Conservation (phyloP, 2,113 vertebrate species). For the Poecilia latipinna region DNA sequence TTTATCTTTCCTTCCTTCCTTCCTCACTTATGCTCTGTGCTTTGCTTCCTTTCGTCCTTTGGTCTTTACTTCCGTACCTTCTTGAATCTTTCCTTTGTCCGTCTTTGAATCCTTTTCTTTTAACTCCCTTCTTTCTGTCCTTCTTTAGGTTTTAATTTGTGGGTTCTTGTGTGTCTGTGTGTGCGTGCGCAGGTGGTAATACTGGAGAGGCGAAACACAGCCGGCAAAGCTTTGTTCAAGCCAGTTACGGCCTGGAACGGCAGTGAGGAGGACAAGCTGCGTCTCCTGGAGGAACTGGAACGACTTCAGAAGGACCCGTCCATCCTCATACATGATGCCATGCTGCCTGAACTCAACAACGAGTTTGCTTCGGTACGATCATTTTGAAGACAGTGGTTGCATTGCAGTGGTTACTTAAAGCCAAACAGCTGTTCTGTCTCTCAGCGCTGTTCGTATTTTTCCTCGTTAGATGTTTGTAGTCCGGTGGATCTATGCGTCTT, state of each 20-base stretch:
- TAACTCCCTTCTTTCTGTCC: background rate
- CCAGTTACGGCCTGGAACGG: conserved; percentile 88
- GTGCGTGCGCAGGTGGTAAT: conserved; percentile 86
- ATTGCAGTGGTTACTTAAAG: background rate
- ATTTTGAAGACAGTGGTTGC: background rate
- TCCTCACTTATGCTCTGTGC: too few relatives aligned
- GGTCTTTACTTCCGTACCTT: too few relatives aligned
- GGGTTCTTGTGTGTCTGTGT: background rate
- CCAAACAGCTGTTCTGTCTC: background rate
- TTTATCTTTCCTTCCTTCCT: too few relatives aligned
- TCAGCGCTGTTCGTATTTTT: background rate
- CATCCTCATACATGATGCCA: conserved; percentile 85
- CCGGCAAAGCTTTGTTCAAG: conserved; percentile 86
- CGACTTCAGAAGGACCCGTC: conserved; percentile 88
- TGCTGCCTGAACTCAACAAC: conserved; percentile 88
- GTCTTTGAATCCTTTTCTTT: background rate
- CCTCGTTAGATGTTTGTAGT: conserved; percentile 88
- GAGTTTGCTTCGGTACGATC: conserved; percentile 91
- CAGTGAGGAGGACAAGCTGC: conserved; percentile 86
- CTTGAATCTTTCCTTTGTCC: too few relatives aligned
- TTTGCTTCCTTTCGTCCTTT: too few relatives aligned
- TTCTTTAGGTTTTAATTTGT: background rate
- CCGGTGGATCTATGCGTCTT: conserved; percentile 87
- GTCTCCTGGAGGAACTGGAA: conserved; percentile 86
- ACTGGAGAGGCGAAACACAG: conserved; percentile 88